Base-by-base conservation (phyloP, 2,888 invertebrate genomes). In the Bruchidius siliquastri region DNA sequence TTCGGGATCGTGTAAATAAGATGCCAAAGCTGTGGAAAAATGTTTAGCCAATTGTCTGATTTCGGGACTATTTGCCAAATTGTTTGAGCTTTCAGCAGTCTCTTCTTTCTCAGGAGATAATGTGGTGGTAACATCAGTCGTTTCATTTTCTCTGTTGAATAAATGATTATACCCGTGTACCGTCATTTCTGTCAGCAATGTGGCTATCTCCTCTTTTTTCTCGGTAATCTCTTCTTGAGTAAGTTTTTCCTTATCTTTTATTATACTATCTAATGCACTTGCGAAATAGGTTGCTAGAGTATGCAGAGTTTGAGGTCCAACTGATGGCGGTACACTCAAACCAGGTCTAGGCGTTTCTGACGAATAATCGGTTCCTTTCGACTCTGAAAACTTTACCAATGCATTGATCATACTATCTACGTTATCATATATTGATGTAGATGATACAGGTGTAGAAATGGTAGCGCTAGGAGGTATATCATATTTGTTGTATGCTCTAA, bases 1-100 rank as follows among this genome's bases (percentile, higher is more conserved):
- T n/a, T 92, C 91, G 0, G 95, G 95, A 84, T 95, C 93, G 85
- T 95, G 92, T 3, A 96, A 87, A 79, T 95, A 96, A 0, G 93
- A 94, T 0, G 94, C 93, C 20, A 96, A 85, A 0, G 95, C 95
- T 81, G 94, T 92, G 0, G 95, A 95, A 81, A 96, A 96, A 2
- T 95, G 93, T 85, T 94, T 93, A 0, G 95, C 95, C 3, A 95
- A 85, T 85, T 95, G 93, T 72, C 95, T 89, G 0, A 95, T 90
- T 85, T 92, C 89, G n/a, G 93, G 89, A 76, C 84, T 84, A 18
- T 90, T 89, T 13, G 73, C 26, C 21, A 71, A n/a, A 67, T 22
- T 67, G 21, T 71, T 66, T 3, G 71, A 71, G 67, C 21, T 26
- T 67, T 86, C 86, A 21, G 78, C 80, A 1, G 86, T 83, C 21